phyloP scores from a whole-genome alignment of 2,888 invertebrate genomes.

The Drosophila subquinaria region DNA sequence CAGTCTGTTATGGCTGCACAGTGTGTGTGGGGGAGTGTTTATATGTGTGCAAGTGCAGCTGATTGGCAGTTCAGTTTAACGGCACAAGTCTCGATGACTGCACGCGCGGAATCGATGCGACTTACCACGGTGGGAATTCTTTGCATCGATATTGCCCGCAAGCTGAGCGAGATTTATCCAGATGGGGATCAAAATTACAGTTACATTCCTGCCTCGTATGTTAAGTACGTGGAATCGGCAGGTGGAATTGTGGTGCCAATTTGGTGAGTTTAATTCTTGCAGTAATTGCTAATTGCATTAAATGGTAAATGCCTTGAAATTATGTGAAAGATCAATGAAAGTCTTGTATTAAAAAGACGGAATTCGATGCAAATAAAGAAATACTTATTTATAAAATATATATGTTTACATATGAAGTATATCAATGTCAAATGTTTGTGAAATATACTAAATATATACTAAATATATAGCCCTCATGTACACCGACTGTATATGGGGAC shows the following conservation, averaged over 20 bases:
- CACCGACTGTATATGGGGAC: no score
- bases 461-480: no score
- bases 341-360: not conserved
- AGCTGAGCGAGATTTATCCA: conserved; percentile 86
- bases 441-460: no score
- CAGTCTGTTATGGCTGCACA: not conserved
- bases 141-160: conserved; percentile 88
- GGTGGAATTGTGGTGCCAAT: conserved; percentile 94
- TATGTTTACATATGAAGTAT: not conserved
- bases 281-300: no score
- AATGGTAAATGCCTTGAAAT: not conserved
- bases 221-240: conserved; percentile 93
- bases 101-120: not conserved
- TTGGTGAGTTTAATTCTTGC: conserved; percentile 87
- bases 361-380: not conserved
- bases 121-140: conserved; percentile 85
- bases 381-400: not conserved
- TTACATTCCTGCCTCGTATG: conserved; percentile 94
- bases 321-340: not conserved
- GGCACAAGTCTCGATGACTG: conserved; percentile 10
- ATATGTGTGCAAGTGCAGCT: not conserved
- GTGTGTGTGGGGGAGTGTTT: not conserved
- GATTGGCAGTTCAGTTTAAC: not conserved
- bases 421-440: not conserved
- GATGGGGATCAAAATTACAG: conserved; percentile 86